Conservation (phyloP, 2,113 vertebrate species). For the Gopherus evgoodei region DNA sequence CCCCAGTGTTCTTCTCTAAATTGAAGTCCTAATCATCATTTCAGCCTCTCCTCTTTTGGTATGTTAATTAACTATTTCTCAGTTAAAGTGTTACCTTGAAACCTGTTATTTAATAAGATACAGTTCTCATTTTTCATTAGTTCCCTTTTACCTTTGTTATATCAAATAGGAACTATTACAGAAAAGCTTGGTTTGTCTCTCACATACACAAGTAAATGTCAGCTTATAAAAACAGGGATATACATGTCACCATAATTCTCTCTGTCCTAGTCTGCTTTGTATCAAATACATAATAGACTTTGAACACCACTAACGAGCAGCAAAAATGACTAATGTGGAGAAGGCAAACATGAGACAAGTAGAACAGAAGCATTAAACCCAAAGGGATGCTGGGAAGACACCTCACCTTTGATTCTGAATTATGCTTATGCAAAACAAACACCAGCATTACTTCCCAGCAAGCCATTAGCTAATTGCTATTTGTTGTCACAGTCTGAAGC, state of each 20-base stretch:
- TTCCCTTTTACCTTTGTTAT: background rate
- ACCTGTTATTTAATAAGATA: background rate
- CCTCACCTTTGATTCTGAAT: background rate
- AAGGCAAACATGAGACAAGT: background rate
- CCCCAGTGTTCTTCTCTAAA: background rate
- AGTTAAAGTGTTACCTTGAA: background rate
- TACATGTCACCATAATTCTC: fast-evolving
- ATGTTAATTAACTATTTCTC: background rate
- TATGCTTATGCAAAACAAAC: conserved; percentile 1
- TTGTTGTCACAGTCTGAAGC: conserved; percentile 15
- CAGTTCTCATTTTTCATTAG: background rate
- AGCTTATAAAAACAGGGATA: background rate
- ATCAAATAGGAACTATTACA: background rate
- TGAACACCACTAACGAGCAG: background rate
- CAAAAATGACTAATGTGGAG: background rate
- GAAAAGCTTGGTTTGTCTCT: background rate
- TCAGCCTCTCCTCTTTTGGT: background rate
- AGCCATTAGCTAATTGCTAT: conserved; percentile 28
- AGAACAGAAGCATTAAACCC: conserved; percentile 1
- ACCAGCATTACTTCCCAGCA: background rate
- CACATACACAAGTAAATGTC: background rate
- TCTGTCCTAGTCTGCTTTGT: background rate
- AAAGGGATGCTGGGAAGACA: conserved; percentile 5
- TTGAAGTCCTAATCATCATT: background rate
- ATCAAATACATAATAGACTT: background rate